phyloP scores from a whole-genome alignment of 2,888 invertebrate genomes.

The Onchidella celtica region DNA sequence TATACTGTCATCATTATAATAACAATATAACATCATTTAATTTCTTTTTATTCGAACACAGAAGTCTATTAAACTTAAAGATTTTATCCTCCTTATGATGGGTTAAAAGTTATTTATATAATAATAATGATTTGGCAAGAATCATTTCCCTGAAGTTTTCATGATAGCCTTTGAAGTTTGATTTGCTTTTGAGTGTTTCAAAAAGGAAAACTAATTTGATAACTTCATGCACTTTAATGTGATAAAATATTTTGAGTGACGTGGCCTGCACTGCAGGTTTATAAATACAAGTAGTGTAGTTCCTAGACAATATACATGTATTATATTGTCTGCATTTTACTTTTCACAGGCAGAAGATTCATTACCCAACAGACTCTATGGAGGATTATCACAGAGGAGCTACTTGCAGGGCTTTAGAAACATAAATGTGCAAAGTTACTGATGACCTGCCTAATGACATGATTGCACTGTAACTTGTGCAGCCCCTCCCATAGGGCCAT shows the following conservation, averaged over 20 bases:
- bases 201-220: too few species aligned
- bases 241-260: too few species aligned
- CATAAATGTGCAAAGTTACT: background rate
- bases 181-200: too few species aligned
- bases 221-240: too few species aligned
- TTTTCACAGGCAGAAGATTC: conserved; percentile 20
- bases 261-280: too few species aligned
- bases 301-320: too few species aligned
- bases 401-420: background rate
- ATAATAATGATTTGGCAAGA: too few species aligned
- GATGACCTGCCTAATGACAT: background rate
- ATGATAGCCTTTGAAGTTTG: too few species aligned
- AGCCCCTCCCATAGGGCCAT: conserved; percentile 2
- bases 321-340: background rate
- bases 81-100: background rate
- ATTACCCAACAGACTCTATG: conserved; percentile 3
- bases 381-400: conserved; percentile 20
- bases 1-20: background rate
- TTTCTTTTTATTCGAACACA: background rate
- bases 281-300: too few species aligned
- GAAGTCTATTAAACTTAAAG: background rate
- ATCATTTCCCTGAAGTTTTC: too few species aligned
- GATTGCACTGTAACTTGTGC: background rate
- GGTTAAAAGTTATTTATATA: too few species aligned
- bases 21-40: background rate